Conservation (phyloP, 2,797 vertebrate genomes). For the Cyprinella venusta region DNA sequence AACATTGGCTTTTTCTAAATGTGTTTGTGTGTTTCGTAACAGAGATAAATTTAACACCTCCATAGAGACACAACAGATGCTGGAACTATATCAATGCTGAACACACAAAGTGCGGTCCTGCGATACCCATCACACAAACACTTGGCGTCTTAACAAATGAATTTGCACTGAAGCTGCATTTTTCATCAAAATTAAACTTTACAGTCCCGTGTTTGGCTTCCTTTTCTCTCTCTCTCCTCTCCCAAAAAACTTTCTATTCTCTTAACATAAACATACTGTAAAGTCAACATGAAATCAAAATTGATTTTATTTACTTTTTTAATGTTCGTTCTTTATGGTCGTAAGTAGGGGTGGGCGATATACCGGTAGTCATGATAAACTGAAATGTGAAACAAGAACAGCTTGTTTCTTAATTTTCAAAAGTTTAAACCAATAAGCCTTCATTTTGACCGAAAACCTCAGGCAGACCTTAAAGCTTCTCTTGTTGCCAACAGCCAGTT, state of each 20-base stretch:
- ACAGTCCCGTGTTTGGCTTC: background rate
- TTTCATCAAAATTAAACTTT: conserved; percentile 15
- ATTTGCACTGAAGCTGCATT: background rate
- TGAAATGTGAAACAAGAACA: too few relatives aligned
- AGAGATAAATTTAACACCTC: conserved; percentile 52
- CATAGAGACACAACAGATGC: conserved; percentile 55
- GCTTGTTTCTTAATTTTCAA: too few relatives aligned
- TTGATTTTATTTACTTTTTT: background rate
- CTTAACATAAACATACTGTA: background rate
- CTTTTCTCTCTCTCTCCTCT: background rate
- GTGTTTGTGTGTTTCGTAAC: conserved; percentile 30
- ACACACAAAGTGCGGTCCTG: background rate
- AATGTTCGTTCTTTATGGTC: background rate
- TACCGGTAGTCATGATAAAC: too few relatives aligned
- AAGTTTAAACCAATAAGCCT: background rate
- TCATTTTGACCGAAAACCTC: background rate
- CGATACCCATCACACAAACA: background rate
- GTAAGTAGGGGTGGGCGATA: too few relatives aligned
- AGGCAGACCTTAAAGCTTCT: background rate
- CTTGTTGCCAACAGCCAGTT: background rate
- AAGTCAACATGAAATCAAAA: background rate
- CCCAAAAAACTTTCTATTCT: background rate
- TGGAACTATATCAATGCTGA: conserved; percentile 6
- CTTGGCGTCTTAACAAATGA: conserved; percentile 11
- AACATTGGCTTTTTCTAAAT: conserved; percentile 41